phyloP scores from a whole-genome alignment of 2,113 vertebrate genomes.

The Cynocephalus volans region DNA sequence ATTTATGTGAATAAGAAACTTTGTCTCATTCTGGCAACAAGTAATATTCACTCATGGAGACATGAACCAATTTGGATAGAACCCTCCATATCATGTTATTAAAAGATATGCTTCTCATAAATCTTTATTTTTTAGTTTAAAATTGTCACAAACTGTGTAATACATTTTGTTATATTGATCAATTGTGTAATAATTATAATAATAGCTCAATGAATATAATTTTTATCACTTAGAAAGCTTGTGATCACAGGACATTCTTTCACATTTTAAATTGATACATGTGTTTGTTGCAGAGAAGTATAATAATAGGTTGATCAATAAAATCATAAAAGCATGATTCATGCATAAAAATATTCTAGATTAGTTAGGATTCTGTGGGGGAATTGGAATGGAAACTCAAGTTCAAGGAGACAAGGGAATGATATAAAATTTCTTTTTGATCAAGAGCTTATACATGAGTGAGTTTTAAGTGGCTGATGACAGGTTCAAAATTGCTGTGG shows the following conservation, averaged over 20 bases:
- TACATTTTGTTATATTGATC: background rate
- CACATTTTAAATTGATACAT: conserved; percentile 55
- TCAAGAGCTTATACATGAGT: background rate
- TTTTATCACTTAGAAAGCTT: conserved; percentile 40
- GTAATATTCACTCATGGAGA: background rate
- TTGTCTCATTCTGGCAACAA: background rate
- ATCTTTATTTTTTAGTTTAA: conserved; percentile 42
- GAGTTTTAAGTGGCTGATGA: background rate
- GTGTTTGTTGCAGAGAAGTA: background rate
- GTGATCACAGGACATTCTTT: background rate
- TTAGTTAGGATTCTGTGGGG: background rate
- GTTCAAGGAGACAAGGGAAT: conserved; percentile 30
- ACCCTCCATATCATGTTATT: background rate
- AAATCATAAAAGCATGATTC: conserved; percentile 18
- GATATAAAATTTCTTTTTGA: conserved; percentile 2
- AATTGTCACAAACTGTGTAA: background rate
- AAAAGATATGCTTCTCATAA: background rate
- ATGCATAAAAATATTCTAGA: background rate
- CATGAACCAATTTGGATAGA: background rate
- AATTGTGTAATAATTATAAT: background rate
- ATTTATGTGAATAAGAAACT: conserved; percentile 1
- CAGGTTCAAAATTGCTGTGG: background rate
- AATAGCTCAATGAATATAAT: background rate
- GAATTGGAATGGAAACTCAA: background rate
- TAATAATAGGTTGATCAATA: background rate